These are phyloP conservation scores for Tachuris rubrigastra DNA, from an alignment of 2,113 vertebrate species.

Conservation along the genomic window DNA sequence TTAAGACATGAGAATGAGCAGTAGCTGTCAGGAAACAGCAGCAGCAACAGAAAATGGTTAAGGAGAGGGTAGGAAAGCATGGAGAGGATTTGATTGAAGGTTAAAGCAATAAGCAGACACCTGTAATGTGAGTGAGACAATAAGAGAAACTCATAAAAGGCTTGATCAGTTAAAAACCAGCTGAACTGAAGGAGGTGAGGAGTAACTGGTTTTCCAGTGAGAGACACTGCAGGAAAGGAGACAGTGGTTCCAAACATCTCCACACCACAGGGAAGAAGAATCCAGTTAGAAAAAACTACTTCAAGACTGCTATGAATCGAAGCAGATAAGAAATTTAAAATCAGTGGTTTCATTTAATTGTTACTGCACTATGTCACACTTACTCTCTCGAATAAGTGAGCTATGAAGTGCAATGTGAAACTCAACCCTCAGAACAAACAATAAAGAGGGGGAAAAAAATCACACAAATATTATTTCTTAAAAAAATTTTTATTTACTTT, in stretches of 20 bases:
- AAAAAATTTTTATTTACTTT: neutral
- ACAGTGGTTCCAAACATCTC: neutral
- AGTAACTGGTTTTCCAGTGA: neutral
- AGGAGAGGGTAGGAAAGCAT: neutral
- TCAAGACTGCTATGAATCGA: neutral
- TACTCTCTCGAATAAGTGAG: neutral
- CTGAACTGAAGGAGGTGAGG: neutral
- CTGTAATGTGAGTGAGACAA: neutral
- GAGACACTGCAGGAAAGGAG: neutral
- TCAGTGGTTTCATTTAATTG: neutral
- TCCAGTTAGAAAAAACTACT: neutral
- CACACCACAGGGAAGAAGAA: neutral
- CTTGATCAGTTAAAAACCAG: neutral
- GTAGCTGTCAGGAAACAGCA: neutral
- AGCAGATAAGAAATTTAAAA: neutral
- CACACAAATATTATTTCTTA: neutral
- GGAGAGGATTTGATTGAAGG: neutral
- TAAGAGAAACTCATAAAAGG: neutral
- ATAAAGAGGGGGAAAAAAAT: neutral
- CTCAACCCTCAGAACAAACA: neutral
- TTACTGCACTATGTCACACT: neutral
- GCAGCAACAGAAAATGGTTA: neutral
- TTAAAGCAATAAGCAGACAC: neutral
- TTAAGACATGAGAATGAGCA: rapidly evolving
- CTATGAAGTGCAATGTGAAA: neutral